Percentiles rank a stretch among this genome's conserved stretches.
phyloP scores from a whole-genome alignment of 2,888 invertebrate species.

The Hirtodrosophila confusa region DNA sequence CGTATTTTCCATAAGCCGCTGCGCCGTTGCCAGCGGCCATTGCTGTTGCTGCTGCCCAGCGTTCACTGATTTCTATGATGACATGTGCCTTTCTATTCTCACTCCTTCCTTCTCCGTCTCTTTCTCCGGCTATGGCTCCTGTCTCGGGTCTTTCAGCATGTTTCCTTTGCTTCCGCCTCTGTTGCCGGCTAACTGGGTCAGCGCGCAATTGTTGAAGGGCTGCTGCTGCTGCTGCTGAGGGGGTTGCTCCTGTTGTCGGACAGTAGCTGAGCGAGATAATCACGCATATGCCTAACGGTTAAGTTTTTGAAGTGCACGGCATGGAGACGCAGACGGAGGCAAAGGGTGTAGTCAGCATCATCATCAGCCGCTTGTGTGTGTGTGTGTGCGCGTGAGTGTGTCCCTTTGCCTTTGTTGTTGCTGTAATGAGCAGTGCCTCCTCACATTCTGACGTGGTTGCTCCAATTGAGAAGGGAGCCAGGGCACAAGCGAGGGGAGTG shows the following conservation, averaged over 20 bases:
- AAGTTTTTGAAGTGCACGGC: conserved; percentile 73
- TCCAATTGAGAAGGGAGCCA: conserved; percentile 30
- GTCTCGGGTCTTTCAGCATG: conserved; percentile 67
- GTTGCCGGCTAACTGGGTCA: conserved; percentile 79
- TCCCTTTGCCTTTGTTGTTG: conserved; percentile 28
- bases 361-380: conserved; percentile 25
- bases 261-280: conserved; percentile 68
- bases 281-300: conserved; percentile 79
- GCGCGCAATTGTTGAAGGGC: conserved; percentile 75
- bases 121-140: conserved; percentile 18
- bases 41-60: conserved; percentile 43
- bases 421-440: conserved; percentile 66
- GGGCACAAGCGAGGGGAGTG: background rate
- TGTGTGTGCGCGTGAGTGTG: conserved; percentile 8
- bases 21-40: conserved; percentile 61
- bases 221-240: conserved; percentile 33
- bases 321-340: conserved; percentile 31
- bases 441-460: conserved; percentile 29
- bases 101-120: conserved; percentile 5
- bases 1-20: conserved; percentile 64
- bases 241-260: conserved; percentile 43
- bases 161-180: conserved; percentile 78
- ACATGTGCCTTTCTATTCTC: conserved; percentile 74
- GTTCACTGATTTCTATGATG: conserved; percentile 76
- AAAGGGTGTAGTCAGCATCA: conserved; percentile 63